A percentile compares a stretch with the other conserved stretches of the same genome.
phyloP scores from a whole-genome alignment of 2,888 invertebrate species.

The Dimorphilus gyrociliatus region DNA sequence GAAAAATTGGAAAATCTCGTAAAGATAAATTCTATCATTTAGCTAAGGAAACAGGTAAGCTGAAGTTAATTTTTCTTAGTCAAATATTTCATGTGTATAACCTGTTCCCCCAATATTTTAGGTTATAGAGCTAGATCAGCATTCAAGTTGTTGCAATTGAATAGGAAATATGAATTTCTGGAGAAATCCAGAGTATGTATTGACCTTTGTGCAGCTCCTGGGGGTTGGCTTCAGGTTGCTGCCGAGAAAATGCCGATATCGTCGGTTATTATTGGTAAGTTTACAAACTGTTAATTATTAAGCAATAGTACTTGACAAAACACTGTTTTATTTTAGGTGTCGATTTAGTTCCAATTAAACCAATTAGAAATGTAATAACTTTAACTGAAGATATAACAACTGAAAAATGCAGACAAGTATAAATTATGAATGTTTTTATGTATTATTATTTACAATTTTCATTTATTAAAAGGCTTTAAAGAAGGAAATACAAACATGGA shows the following conservation, averaged over 20 bases:
- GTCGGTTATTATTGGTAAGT: constrained; percentile 63
- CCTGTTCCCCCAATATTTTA: constrained; percentile 30
- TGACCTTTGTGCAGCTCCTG: constrained; percentile 96
- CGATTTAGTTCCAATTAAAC: constrained; percentile 81
- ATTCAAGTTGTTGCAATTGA: constrained; percentile 95
- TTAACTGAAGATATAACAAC: constrained; percentile 90
- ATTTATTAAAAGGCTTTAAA: constrained; percentile 45
- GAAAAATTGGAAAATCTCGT: constrained; percentile 89
- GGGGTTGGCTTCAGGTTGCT: constrained; percentile 97
- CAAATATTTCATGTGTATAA: constrained; percentile 2
- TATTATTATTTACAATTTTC: not conserved
- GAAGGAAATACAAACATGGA: constrained; percentile 79
- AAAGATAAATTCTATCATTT: constrained; percentile 96
- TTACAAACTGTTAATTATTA: constrained; percentile 3
- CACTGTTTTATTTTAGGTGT: too few species aligned
- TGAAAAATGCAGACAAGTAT: constrained; percentile 56
- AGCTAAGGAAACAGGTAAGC: constrained; percentile 86
- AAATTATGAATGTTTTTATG: constrained; percentile 14
- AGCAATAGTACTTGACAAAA: constrained; percentile 3
- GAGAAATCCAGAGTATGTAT: constrained; percentile 88
- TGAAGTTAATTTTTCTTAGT: constrained; percentile 1
- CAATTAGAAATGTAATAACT: constrained; percentile 73
- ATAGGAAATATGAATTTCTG: constrained; percentile 88
- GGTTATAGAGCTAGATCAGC: constrained; percentile 93
- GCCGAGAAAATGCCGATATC: constrained; percentile 93